A percentile compares a stretch with the other conserved stretches of the same genome.
Conservation (phyloP, 2,888 invertebrate genomes). For the Chrysolina americana region DNA sequence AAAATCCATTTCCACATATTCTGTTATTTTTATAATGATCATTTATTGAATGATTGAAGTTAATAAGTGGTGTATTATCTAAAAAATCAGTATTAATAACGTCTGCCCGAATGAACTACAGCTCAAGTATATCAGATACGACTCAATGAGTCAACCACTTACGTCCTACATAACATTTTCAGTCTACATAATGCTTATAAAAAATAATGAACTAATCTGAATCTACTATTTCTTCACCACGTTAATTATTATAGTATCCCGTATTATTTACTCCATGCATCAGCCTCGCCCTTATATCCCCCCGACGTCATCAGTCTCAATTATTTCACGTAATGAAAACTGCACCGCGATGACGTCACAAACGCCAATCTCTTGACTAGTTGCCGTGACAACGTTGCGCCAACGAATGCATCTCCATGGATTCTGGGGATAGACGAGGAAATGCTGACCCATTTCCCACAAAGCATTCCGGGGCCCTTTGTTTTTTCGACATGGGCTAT, state of each 20-base stretch:
- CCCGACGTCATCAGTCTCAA: slow-evolving; percentile 41
- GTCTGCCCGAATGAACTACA: too few relatives aligned
- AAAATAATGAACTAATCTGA: too few relatives aligned
- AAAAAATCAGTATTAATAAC: too few relatives aligned
- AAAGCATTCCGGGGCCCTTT: slow-evolving; percentile 18
- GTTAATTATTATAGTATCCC: not conserved
- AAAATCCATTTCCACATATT: too few relatives aligned
- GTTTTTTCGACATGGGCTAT: not conserved
- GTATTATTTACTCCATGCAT: not conserved
- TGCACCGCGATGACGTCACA: slow-evolving; percentile 44
- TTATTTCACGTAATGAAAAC: slow-evolving; percentile 41
- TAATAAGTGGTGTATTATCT: too few relatives aligned
- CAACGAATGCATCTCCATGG: slow-evolving; percentile 27
- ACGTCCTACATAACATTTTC: too few relatives aligned
- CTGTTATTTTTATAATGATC: too few relatives aligned
- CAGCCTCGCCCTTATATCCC: not conserved
- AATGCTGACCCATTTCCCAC: slow-evolving; percentile 11
- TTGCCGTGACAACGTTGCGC: slow-evolving; percentile 36
- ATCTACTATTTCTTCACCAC: not conserved
- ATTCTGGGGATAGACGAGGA: slow-evolving; percentile 17
- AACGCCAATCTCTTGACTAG: slow-evolving; percentile 35
- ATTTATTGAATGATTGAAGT: too few relatives aligned
- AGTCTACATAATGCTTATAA: too few relatives aligned
- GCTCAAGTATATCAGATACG: too few relatives aligned
- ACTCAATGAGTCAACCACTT: too few relatives aligned